These are phyloP conservation scores for Laupala kohalensis DNA, from an alignment of 1,140 invertebrate genomes.

Conservation along the genomic window DNA sequence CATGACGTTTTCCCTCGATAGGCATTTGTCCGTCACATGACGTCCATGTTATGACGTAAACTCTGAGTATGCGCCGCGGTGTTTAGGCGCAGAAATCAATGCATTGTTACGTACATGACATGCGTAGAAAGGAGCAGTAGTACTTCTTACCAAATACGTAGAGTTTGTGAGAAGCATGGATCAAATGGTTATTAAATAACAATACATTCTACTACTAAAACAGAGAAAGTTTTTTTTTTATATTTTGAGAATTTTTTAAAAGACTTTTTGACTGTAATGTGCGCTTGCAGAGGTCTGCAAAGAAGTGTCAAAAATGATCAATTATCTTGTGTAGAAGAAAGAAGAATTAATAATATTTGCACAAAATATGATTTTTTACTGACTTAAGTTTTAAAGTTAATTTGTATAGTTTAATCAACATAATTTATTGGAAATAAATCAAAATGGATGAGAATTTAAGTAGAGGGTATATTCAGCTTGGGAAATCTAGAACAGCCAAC, in stretches of 20 bases:
- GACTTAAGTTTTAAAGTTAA: neutral
- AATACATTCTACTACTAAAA: too few species aligned
- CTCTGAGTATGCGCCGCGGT: neutral
- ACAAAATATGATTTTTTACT: neutral
- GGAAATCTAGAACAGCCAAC: conserved; percentile 36
- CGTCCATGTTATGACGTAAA: conserved; percentile 20
- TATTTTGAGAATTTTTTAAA: too few species aligned
- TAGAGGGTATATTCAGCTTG: conserved; percentile 48
- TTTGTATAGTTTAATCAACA: neutral
- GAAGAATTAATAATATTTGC: neutral
- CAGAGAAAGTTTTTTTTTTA: too few species aligned
- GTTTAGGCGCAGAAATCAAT: conserved; percentile 20
- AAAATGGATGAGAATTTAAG: conserved; percentile 51
- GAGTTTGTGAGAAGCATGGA: too few species aligned
- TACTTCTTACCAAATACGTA: neutral
- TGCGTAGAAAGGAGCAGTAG: conserved; percentile 14
- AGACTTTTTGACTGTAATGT: neutral
- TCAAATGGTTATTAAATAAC: too few species aligned
- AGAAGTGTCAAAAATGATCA: neutral
- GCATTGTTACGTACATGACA: conserved; percentile 15
- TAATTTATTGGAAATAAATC: neutral
- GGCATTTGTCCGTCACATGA: conserved; percentile 5
- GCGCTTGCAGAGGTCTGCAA: neutral
- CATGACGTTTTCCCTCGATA: neutral
- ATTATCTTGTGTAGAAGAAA: neutral